phyloP scores from a whole-genome alignment of 2,797 vertebrate species.

The Sylvilagus floridanus region DNA sequence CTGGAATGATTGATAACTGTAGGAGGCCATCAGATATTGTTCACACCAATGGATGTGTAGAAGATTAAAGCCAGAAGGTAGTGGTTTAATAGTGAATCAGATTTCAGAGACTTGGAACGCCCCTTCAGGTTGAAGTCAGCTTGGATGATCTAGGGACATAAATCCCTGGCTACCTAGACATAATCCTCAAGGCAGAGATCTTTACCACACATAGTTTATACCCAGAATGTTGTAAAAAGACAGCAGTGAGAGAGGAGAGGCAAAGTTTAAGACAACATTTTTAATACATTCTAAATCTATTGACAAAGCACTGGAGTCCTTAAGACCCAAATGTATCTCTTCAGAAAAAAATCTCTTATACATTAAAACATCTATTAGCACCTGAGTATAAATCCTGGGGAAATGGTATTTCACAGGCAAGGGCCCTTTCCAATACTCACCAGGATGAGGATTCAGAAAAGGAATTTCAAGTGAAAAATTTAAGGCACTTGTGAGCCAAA shows the following conservation, averaged over 20 bases:
- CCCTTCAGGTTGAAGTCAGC: not conserved
- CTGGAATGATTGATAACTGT: not conserved
- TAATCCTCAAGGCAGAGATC: not conserved
- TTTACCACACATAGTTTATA: not conserved
- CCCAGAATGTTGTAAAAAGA: not conserved
- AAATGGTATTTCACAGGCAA: not conserved
- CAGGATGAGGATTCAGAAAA: not conserved
- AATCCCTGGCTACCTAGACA: not conserved
- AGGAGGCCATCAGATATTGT: not conserved
- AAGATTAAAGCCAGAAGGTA: not conserved
- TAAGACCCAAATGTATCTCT: not conserved
- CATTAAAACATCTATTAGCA: not conserved
- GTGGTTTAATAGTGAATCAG: not conserved
- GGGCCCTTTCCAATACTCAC: not conserved
- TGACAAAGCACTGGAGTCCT: not conserved
- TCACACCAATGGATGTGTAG: not conserved
- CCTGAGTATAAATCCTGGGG: not conserved
- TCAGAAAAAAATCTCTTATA: not conserved
- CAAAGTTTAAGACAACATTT: not conserved
- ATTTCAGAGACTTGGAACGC: not conserved
- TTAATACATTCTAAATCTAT: not conserved
- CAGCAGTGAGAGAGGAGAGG: not conserved
- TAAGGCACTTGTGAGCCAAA: not conserved
- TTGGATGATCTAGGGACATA: not conserved
- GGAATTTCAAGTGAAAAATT: not conserved